phyloP scores from a whole-genome alignment of 2,888 invertebrate genomes.

The Andrena camellia region DNA sequence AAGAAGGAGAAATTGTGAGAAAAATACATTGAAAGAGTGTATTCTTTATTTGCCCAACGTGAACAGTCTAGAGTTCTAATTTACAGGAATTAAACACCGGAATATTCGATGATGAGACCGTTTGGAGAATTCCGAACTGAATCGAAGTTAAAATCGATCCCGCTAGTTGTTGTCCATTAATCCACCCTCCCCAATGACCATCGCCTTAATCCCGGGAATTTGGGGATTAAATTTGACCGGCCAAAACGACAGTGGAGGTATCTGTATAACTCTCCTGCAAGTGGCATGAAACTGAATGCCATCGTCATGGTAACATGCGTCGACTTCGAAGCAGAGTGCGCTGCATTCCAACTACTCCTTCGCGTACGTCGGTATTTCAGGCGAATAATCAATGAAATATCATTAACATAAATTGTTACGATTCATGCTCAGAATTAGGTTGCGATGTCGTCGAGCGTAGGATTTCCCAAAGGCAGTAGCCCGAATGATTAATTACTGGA shows the following conservation, averaged over 20 bases:
- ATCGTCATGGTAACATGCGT: slow-evolving; percentile 4
- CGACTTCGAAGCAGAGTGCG: not conserved
- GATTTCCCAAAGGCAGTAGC: not conserved
- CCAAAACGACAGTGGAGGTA: slow-evolving; percentile 16
- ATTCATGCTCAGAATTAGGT: not conserved
- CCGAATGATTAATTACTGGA: not conserved
- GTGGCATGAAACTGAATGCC: not conserved
- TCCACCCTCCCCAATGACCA: not conserved
- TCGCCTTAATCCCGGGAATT: slow-evolving; percentile 21
- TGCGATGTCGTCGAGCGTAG: not conserved
- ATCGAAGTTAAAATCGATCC: slow-evolving; percentile 11
- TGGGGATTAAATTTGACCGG: slow-evolving; percentile 7
- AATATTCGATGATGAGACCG: too few relatives aligned
- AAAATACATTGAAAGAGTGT: too few relatives aligned
- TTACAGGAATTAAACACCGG: not conserved
- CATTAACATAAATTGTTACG: not conserved
- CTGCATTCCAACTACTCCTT: slow-evolving; percentile 1
- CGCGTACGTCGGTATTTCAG: slow-evolving; percentile 27
- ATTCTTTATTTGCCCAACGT: too few relatives aligned
- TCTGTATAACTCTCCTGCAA: not conserved
- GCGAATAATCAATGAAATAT: not conserved
- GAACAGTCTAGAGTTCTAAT: not conserved
- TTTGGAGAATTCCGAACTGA: too few relatives aligned
- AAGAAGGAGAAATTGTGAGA: too few relatives aligned
- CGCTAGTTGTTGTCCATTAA: not conserved